phyloP scores from a whole-genome alignment of 2,113 vertebrate genomes.

The Gallinago media region DNA sequence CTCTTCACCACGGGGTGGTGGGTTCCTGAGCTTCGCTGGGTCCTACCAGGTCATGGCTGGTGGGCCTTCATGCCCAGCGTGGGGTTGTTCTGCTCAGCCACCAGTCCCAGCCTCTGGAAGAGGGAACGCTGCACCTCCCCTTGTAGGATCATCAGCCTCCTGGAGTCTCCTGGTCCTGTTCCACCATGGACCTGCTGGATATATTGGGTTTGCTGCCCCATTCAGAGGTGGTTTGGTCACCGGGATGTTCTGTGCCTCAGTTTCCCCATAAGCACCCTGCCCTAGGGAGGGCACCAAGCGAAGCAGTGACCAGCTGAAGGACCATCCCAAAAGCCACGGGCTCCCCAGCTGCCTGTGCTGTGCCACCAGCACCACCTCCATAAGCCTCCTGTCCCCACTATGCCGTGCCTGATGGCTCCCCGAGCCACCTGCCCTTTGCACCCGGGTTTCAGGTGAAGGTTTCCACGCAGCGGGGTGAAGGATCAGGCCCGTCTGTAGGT shows the following conservation, averaged over 20 bases:
- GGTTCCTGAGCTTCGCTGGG: background rate
- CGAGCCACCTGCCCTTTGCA: background rate
- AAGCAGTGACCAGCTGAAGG: background rate
- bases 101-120: background rate
- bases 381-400: fast-evolving
- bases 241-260: background rate
- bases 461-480: fast-evolving
- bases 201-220: background rate
- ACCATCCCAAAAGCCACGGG: fast-evolving
- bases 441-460: background rate
- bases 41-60: fast-evolving
- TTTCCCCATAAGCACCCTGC: background rate
- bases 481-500: background rate
- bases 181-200: fast-evolving
- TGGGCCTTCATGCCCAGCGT: fast-evolving
- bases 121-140: background rate
- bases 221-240: background rate
- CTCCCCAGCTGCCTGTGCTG: background rate
- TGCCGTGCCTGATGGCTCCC: fast-evolving
- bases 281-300: background rate
- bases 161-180: background rate
- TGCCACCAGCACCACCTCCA: background rate
- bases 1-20: fast-evolving
- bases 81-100: fast-evolving
- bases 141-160: background rate